Evolutionary conservation across 2,113 vertebrate species (phyloP).

Genomic region (Labrus mixtus): DNA sequence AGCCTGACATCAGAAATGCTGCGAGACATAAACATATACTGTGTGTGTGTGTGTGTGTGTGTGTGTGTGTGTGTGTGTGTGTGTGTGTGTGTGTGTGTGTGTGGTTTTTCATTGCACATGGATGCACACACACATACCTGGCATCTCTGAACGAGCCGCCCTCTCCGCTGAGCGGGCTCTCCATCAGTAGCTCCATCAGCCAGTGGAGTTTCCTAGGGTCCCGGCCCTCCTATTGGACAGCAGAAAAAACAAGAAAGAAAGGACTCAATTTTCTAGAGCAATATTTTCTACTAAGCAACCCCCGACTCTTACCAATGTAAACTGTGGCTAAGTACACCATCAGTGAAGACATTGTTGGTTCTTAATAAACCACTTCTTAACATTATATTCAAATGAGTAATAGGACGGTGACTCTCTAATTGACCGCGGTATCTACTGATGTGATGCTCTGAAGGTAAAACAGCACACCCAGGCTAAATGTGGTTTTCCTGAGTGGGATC

Average conservation of each 20-base stretch:
- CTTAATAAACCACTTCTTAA: too few relatives aligned
- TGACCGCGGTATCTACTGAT: too few relatives aligned
- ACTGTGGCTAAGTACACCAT: too few relatives aligned
- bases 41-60: background rate
- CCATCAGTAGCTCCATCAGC: conserved; percentile 95
- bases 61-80: too few relatives aligned
- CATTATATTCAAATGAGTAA: too few relatives aligned
- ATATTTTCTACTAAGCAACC: background rate
- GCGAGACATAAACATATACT: conserved; percentile 19
- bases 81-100: background rate
- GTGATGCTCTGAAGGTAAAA: too few relatives aligned
- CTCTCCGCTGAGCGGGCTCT: conserved; percentile 94
- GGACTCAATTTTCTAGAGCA: background rate
- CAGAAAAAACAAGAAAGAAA: conserved; percentile 19
- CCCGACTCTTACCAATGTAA: background rate
- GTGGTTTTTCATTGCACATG: background rate
- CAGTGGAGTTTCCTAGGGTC: conserved; percentile 96
- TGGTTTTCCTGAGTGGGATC: too few relatives aligned
- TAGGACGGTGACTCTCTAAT: too few relatives aligned
- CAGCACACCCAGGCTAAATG: too few relatives aligned
- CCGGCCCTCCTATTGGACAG: conserved; percentile 89
- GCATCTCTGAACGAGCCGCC: conserved; percentile 96
- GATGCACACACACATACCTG: conserved; percentile 82
- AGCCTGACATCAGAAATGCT: conserved; percentile 57
- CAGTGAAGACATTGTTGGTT: too few relatives aligned